A percentile compares a stretch with the other conserved stretches of the same genome.
These are phyloP conservation scores for Blennius ocellaris DNA, from an alignment of 2,113 vertebrate genomes.

Conservation along the genomic window DNA sequence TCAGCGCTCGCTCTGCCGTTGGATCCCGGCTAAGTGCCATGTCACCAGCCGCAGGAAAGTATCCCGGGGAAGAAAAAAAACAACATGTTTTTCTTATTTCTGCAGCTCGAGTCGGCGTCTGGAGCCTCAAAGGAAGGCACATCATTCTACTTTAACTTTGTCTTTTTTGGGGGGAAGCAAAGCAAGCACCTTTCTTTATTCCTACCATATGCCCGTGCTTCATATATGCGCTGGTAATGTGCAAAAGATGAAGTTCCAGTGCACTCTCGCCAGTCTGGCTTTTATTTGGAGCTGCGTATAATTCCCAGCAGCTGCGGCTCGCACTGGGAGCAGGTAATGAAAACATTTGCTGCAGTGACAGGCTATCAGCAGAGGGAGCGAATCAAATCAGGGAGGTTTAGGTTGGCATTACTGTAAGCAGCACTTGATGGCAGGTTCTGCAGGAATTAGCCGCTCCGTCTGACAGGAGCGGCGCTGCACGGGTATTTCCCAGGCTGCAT, in stretches of 20 bases:
- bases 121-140: not conserved
- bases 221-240: constrained; percentile 24
- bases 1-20: constrained; percentile 17
- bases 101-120: constrained; percentile 13
- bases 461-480: constrained; percentile 32
- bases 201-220: constrained; percentile 41
- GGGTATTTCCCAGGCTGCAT: constrained; percentile 65
- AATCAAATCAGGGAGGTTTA: constrained; percentile 52
- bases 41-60: constrained; percentile 31
- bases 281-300: constrained; percentile 48
- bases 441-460: constrained; percentile 46
- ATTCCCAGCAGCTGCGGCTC: constrained; percentile 68
- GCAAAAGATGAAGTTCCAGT: constrained; percentile 44
- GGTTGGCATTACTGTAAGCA: constrained; percentile 29
- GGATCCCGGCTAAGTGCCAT: constrained; percentile 23
- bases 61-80: constrained; percentile 30
- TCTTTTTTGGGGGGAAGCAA: not conserved
- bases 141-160: constrained; percentile 3
- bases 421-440: constrained; percentile 39
- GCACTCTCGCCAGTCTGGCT: constrained; percentile 8
- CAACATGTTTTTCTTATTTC: constrained; percentile 30
- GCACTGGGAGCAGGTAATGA: constrained; percentile 49
- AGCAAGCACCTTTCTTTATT: constrained; percentile 25
- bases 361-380: constrained; percentile 24
- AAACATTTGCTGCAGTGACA: constrained; percentile 31